These are phyloP conservation scores for Amblyraja radiata DNA, from an alignment of 2,797 vertebrate genomes.

Conservation along the genomic window DNA sequence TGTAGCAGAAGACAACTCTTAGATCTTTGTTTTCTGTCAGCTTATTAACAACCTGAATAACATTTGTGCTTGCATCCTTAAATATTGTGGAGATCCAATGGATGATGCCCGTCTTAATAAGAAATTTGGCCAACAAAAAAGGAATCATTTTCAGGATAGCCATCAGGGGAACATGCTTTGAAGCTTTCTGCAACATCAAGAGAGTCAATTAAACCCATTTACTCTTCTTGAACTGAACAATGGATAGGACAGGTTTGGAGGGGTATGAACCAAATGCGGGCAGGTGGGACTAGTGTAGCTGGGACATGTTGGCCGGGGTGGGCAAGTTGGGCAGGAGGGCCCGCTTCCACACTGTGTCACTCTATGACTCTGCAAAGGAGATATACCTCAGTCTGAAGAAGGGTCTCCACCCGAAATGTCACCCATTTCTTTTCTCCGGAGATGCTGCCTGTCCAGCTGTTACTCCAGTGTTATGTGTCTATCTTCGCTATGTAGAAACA, in stretches of 20 bases:
- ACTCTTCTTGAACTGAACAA: background rate
- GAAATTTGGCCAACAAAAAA: slow-evolving; percentile 57
- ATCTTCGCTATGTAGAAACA: background rate
- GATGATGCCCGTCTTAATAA: slow-evolving; percentile 62
- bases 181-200: slow-evolving; percentile 55
- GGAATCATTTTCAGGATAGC: slow-evolving; percentile 71
- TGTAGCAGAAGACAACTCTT: slow-evolving; percentile 66
- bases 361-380: too few species aligned
- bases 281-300: too few species aligned
- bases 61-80: slow-evolving; percentile 56
- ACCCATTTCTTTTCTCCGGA: too few species aligned
- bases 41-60: slow-evolving; percentile 53
- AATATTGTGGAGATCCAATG: slow-evolving; percentile 60
- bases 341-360: too few species aligned
- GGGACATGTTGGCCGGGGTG: too few species aligned
- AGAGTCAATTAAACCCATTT: background rate
- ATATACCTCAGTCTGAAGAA: too few species aligned
- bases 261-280: too few species aligned
- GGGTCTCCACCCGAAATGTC: too few species aligned
- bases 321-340: too few species aligned
- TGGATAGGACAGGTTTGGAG: too few species aligned
- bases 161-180: slow-evolving; percentile 60
- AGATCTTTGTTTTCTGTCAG: slow-evolving; percentile 70
- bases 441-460: too few species aligned
- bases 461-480: too few species aligned